Percentiles rank a stretch among this genome's conserved stretches.
phyloP scores from a whole-genome alignment of 2,113 vertebrate genomes.

The Aegotheles bennettii region DNA sequence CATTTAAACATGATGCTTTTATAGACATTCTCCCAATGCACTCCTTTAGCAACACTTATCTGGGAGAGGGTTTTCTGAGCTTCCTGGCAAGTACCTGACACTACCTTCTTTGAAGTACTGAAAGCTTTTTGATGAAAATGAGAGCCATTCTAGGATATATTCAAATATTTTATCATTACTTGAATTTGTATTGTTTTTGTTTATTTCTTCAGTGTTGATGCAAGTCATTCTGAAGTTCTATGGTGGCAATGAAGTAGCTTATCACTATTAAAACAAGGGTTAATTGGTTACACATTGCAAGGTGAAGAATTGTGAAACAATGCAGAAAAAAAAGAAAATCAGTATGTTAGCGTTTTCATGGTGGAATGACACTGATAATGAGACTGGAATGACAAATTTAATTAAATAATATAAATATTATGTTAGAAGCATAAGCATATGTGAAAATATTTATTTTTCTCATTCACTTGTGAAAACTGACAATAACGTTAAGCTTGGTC shows the following conservation, averaged over 20 bases:
- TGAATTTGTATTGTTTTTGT: neutral
- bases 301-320: neutral
- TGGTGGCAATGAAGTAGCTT: neutral
- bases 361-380: neutral
- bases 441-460: slow-evolving; percentile 30
- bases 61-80: neutral
- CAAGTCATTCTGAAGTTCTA: neutral
- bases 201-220: neutral
- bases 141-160: neutral
- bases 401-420: slow-evolving; percentile 27
- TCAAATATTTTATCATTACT: neutral
- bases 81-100: neutral
- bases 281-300: neutral
- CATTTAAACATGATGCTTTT: neutral
- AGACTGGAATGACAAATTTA: neutral
- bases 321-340: neutral
- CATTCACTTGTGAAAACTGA: neutral
- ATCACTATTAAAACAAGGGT: neutral
- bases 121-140: slow-evolving; percentile 26
- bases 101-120: neutral
- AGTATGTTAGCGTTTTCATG: neutral
- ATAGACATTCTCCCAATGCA: neutral
- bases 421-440: neutral
- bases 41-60: neutral
- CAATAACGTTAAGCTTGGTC: slow-evolving; percentile 34